Percentiles rank a stretch among this genome's conserved stretches.
Evolutionary conservation across 2,888 invertebrate genomes (phyloP).

Genomic region (Trichopoda pennipes): DNA sequence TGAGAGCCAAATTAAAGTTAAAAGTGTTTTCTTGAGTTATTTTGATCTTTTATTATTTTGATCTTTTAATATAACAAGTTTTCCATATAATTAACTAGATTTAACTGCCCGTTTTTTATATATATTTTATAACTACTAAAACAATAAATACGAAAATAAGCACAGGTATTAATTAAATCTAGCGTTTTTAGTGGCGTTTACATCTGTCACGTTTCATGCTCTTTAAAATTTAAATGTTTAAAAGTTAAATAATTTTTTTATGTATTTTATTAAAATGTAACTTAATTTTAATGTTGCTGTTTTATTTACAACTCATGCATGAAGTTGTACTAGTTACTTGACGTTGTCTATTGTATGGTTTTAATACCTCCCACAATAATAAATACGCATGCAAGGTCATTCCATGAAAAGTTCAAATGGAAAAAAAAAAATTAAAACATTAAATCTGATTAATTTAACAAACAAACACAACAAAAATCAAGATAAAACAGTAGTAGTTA

Average conservation of each 20-base stretch:
- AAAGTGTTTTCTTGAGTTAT: too few relatives aligned
- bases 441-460: constrained; percentile 39
- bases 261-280: constrained; percentile 43
- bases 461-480: constrained; percentile 18
- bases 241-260: constrained; percentile 38
- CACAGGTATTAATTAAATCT: constrained; percentile 8
- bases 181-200: constrained; percentile 28
- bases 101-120: constrained; percentile 27
- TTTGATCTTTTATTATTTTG: not conserved
- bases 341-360: constrained; percentile 36
- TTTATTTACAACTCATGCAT: constrained; percentile 62
- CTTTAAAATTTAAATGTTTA: constrained; percentile 5
- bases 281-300: constrained; percentile 31
- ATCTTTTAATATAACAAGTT: constrained; percentile 12
- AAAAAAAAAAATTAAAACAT: constrained; percentile 3
- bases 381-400: constrained; percentile 63
- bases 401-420: constrained; percentile 1
- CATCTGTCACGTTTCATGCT: constrained; percentile 52
- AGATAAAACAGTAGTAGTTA: constrained; percentile 37
- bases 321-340: constrained; percentile 51
- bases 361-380: constrained; percentile 7
- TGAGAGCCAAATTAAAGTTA: not conserved
- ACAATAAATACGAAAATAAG: not conserved
- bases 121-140: not conserved
- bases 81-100: constrained; percentile 48